Conservation (phyloP, 1,140 invertebrate genomes). For the Hylaeus volcanicus region DNA sequence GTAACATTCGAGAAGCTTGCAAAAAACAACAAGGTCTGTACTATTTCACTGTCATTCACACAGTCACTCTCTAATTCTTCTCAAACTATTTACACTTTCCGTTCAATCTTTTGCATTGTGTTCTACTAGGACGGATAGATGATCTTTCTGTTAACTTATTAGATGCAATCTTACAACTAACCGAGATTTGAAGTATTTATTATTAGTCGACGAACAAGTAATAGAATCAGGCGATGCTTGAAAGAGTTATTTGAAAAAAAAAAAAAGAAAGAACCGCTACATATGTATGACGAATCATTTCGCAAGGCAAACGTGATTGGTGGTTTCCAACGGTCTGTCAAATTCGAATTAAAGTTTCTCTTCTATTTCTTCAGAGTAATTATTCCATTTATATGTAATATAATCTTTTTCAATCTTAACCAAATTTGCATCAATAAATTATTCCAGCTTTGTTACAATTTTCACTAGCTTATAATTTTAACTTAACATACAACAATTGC, state of each 20-base stretch:
- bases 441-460: neutral
- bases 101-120: constrained; percentile 66
- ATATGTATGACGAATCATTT: constrained; percentile 46
- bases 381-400: neutral
- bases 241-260: constrained; percentile 36
- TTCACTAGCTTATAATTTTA: neutral
- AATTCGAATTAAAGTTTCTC: constrained; percentile 1
- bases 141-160: constrained; percentile 50
- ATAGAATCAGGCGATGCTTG: constrained; percentile 65
- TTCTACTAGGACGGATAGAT: constrained; percentile 60
- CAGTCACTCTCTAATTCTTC: constrained; percentile 65
- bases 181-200: constrained; percentile 53
- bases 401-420: neutral
- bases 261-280: constrained; percentile 39
- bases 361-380: neutral
- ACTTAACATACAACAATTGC: no score
- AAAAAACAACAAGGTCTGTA: constrained; percentile 73
- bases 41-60: constrained; percentile 72
- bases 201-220: constrained; percentile 55
- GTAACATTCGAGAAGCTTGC: constrained; percentile 61
- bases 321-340: constrained; percentile 47
- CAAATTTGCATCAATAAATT: neutral
- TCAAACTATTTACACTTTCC: constrained; percentile 53
- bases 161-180: constrained; percentile 57
- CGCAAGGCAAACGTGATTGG: constrained; percentile 57